Percentiles rank a stretch among this genome's conserved stretches.
Conservation (phyloP, 2,888 invertebrate genomes). For the Polydrusus cervinus region DNA sequence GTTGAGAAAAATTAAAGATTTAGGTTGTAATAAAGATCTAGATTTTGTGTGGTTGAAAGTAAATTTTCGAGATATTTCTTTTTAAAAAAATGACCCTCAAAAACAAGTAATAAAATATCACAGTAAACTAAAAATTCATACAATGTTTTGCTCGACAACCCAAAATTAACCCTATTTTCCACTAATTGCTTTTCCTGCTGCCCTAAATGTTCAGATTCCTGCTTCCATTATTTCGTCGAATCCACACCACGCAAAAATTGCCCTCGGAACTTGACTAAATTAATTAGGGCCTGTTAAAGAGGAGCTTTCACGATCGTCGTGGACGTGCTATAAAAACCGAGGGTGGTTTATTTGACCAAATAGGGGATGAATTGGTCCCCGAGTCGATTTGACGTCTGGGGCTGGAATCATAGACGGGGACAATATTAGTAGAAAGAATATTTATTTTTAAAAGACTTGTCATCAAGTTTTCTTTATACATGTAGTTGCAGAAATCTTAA, state of each 20-base stretch:
- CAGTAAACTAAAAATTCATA: not conserved
- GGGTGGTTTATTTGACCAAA: conserved; percentile 60
- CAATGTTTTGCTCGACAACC: not conserved
- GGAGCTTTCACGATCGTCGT: conserved; percentile 58
- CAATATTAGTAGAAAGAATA: not conserved
- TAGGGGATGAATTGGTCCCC: conserved; percentile 40
- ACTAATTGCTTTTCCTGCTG: conserved; percentile 3
- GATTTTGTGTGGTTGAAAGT: no score
- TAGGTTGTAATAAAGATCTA: no score
- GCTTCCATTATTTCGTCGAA: conserved; percentile 25
- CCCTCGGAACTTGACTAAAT: conserved; percentile 54
- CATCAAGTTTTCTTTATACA: no score
- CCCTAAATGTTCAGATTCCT: conserved; percentile 20
- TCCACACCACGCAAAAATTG: conserved; percentile 23
- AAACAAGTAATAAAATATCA: not conserved
- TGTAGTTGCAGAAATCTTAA: no score
- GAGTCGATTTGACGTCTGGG: conserved; percentile 36
- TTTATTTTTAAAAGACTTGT: no score
- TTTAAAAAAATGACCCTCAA: no score
- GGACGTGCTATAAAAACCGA: conserved; percentile 61
- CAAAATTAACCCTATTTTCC: conserved; percentile 12
- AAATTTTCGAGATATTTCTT: no score
- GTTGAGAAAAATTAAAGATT: no score
- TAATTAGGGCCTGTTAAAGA: conserved; percentile 61
- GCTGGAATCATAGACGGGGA: conserved; percentile 25